Base-by-base conservation (phyloP, 2,113 vertebrate species). In the Budorcas taxicolor region DNA sequence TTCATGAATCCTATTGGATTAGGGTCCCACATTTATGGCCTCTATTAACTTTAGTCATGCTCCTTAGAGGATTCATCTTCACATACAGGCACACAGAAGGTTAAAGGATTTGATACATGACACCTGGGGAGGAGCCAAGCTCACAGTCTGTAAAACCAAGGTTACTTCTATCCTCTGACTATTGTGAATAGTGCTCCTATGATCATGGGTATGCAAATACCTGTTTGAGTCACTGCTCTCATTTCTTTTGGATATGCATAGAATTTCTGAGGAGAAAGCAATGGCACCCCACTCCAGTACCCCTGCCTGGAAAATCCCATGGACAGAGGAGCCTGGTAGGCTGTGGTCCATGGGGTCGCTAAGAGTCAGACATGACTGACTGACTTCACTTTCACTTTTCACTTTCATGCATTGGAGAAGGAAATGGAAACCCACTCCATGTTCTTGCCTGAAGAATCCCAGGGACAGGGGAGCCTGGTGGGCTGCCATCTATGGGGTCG, bases 1-100 rank as follows among this genome's bases (percentile, higher is more conserved):
- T 45, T 78, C 25, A 78, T 45, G 67, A 33, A 84, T 43, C 13
- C 13, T 58, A 50, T 40, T 29, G 6, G 27, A 60, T 45, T 36
- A 94, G 43, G 43, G 15, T 1, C 9, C 23, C 33, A 81, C 12
- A 9, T 7, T 89, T 85, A 53, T 47, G 19, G 13, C 7, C 17
- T 50, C 43, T 47, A 50, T 58, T 91, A 53, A 78, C 14, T 40
- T 91, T 86, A 95, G 55, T 93, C 88, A 55, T 14, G 31, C 82
- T 64, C 2, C 15, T 81, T 40, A 88, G 45, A 55, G 55, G 58
- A 47, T 17, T 50, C 4, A 27, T 23, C 40, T 93, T 13, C 74
- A 84, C 81, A 81, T 45, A 31, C 1, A 78, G 29, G 8, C 17
- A 58, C 33, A 43, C 2, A 47, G n/a, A 15, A 12, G 7, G 14